Percentiles rank a stretch among this genome's conserved stretches.
These are phyloP conservation scores for Neodon shergylaensis DNA, from an alignment of 2,113 vertebrate species.

Conservation along the genomic window DNA sequence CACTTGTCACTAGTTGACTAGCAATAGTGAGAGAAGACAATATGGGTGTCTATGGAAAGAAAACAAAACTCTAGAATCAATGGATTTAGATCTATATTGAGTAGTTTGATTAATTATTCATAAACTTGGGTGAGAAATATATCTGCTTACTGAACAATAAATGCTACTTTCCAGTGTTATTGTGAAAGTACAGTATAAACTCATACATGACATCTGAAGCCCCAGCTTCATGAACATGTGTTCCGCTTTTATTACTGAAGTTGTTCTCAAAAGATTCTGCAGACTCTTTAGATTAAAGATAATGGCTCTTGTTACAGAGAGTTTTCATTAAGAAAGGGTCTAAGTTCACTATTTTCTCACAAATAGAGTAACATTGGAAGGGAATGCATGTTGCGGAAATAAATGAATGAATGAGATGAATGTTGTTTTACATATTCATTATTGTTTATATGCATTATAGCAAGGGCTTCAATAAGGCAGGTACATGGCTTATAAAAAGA, in stretches of 20 bases:
- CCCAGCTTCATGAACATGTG: background rate
- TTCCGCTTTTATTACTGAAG: conserved; percentile 21
- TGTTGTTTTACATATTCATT: background rate
- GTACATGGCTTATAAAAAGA: background rate
- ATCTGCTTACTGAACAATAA: background rate
- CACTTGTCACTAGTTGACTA: background rate
- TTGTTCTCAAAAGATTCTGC: conserved; percentile 24
- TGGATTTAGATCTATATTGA: background rate
- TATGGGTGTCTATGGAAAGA: background rate
- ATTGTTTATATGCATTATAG: background rate
- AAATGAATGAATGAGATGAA: background rate
- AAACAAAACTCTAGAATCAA: conserved; percentile 16
- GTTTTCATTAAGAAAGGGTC: background rate
- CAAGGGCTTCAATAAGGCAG: background rate
- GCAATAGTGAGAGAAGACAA: background rate
- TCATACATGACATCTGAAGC: background rate
- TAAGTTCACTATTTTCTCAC: background rate
- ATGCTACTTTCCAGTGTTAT: background rate
- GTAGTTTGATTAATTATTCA: background rate
- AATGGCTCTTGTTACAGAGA: background rate
- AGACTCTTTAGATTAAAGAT: background rate
- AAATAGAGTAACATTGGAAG: background rate
- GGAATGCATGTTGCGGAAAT: background rate
- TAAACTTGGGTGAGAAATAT: background rate
- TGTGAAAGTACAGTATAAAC: background rate